phyloP scores from a whole-genome alignment of 1,140 invertebrate genomes.

The Ctenoplectra terminalis region DNA sequence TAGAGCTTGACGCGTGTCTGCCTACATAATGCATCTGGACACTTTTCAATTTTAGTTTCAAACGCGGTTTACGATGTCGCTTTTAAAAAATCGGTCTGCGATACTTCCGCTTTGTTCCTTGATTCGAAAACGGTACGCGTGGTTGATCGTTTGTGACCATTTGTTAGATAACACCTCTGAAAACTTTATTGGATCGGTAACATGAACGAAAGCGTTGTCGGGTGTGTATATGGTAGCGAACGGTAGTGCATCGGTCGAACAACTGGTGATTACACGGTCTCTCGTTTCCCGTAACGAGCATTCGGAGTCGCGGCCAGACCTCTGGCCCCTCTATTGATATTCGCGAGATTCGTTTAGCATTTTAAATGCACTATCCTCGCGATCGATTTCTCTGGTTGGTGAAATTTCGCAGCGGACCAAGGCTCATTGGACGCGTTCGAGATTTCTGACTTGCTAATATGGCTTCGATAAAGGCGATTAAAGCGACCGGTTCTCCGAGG shows the following conservation, averaged over 20 bases:
- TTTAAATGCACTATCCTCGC: background rate
- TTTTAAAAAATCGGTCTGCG: background rate
- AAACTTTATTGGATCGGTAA: slow-evolving; percentile 18
- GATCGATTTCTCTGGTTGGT: background rate
- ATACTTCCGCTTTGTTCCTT: slow-evolving; percentile 4
- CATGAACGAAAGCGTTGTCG: background rate
- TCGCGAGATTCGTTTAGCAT: slow-evolving; percentile 28
- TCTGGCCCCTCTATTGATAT: background rate
- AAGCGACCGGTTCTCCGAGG: background rate
- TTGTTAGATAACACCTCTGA: background rate
- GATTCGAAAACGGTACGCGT: background rate
- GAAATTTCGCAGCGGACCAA: background rate
- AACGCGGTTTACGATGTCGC: background rate
- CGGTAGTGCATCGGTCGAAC: slow-evolving; percentile 11
- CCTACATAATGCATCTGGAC: background rate
- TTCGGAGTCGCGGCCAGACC: background rate
- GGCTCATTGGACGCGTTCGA: background rate
- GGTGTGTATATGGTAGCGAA: slow-evolving; percentile 9
- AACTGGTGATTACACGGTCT: slow-evolving; percentile 33
- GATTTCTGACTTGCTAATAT: slow-evolving; percentile 9
- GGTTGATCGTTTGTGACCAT: background rate
- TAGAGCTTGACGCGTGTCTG: background rate
- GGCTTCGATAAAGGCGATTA: background rate
- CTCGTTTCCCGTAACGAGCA: slow-evolving; percentile 37
- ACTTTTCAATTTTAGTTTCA: slow-evolving; percentile 4